phyloP scores from a whole-genome alignment of 2,888 invertebrate genomes.

The Brachypalpus laphriformis region DNA sequence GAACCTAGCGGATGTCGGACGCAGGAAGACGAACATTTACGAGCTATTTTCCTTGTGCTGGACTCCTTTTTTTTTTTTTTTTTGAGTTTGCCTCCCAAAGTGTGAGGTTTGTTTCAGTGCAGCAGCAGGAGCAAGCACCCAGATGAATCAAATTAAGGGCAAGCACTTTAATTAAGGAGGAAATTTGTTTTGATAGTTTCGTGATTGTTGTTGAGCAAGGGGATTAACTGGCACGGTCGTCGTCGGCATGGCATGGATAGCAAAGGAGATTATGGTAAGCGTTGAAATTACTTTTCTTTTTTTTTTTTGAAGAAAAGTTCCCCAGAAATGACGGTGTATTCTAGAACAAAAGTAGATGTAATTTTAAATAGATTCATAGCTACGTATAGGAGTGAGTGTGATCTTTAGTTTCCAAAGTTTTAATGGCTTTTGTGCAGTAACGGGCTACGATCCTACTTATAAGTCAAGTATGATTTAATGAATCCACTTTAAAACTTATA shows the following conservation, averaged over 20 bases:
- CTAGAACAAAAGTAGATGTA: not conserved
- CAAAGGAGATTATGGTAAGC: not conserved
- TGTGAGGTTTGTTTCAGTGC: conserved; percentile 27
- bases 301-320: too few relatives aligned
- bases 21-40: conserved; percentile 44
- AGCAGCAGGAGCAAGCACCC: conserved; percentile 34
- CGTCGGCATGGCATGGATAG: not conserved
- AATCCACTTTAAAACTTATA: too few relatives aligned
- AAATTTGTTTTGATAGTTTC: conserved; percentile 69
- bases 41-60: conserved; percentile 1
- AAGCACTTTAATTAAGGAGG: conserved; percentile 71
- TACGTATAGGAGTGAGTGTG: not conserved
- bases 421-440: not conserved
- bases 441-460: not conserved
- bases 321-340: not conserved
- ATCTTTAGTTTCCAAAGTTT: not conserved
- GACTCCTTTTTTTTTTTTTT: not conserved
- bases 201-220: conserved; percentile 52
- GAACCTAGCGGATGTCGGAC: conserved; percentile 53
- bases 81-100: conserved; percentile 26
- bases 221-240: conserved; percentile 26
- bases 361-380: not conserved
- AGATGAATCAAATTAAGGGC: conserved; percentile 71
- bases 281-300: not conserved
- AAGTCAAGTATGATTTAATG: too few relatives aligned